These are phyloP conservation scores for Drosophila prolongata DNA, from an alignment of 2,888 invertebrate species.

Conservation along the genomic window DNA sequence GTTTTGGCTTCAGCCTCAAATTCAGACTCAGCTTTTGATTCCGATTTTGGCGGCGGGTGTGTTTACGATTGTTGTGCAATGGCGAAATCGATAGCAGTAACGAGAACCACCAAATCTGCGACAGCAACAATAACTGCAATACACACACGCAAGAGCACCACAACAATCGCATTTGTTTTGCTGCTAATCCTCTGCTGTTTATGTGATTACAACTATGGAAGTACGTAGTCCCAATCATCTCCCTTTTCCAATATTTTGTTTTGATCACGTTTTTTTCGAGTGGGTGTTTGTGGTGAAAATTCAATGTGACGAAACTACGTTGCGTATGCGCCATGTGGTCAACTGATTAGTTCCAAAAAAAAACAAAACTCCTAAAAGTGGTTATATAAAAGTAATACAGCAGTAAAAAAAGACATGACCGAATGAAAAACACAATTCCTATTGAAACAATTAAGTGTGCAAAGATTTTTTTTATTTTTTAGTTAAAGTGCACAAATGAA, in stretches of 20 bases:
- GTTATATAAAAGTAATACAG: neutral
- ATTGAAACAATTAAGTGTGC: neutral
- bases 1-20: slow-evolving; percentile 28
- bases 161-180: slow-evolving; percentile 65
- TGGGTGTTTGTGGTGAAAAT: slow-evolving; percentile 18
- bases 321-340: slow-evolving; percentile 9
- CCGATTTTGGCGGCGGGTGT: slow-evolving; percentile 38
- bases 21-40: slow-evolving; percentile 14
- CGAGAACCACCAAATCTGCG: slow-evolving; percentile 25
- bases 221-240: slow-evolving; percentile 45
- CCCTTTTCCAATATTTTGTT: slow-evolving; percentile 1
- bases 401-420: neutral
- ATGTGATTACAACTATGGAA: slow-evolving; percentile 76
- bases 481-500: neutral
- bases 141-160: slow-evolving; percentile 63
- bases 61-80: slow-evolving; percentile 70
- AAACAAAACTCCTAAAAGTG: neutral
- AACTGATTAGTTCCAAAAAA: neutral
- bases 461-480: neutral
- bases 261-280: neutral
- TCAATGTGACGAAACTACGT: neutral
- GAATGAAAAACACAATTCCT: neutral
- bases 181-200: slow-evolving; percentile 75
- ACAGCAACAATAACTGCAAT: slow-evolving; percentile 40
- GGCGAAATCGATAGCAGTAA: slow-evolving; percentile 64